These are phyloP conservation scores for Pseudachorutes palmiensis DNA, from an alignment of 1,140 invertebrate species.

Conservation along the genomic window DNA sequence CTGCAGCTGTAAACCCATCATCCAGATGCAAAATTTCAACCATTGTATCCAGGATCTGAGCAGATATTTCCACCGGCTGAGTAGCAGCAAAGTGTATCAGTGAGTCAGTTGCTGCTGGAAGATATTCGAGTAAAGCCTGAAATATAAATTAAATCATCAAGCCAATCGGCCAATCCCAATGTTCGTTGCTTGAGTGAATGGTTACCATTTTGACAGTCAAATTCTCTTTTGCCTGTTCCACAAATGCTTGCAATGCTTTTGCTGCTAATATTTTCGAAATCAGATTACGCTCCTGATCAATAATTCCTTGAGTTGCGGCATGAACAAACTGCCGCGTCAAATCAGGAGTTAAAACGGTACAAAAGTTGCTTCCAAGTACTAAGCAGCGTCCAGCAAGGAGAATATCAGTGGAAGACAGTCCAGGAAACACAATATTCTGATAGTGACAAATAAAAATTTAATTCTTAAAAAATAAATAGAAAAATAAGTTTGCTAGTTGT, in stretches of 20 bases:
- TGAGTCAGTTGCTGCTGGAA: slow-evolving; percentile 48
- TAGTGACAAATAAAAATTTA: slow-evolving; percentile 34
- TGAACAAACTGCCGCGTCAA: slow-evolving; percentile 54
- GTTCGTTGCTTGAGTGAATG: neutral
- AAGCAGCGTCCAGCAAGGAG: slow-evolving; percentile 63
- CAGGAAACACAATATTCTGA: slow-evolving; percentile 50
- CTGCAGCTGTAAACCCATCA: slow-evolving; percentile 56
- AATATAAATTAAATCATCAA: slow-evolving; percentile 33
- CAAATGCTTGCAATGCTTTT: slow-evolving; percentile 33
- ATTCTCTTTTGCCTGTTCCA: slow-evolving; percentile 27
- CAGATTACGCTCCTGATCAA: slow-evolving; percentile 49
- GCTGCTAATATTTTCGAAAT: slow-evolving; percentile 41
- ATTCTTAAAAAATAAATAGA: neutral
- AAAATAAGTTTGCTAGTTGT: slow-evolving; percentile 15
- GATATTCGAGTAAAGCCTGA: slow-evolving; percentile 39
- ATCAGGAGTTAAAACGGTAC: slow-evolving; percentile 51
- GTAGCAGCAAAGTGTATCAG: slow-evolving; percentile 46
- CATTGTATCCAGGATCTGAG: slow-evolving; percentile 59
- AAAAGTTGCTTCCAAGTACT: slow-evolving; percentile 61
- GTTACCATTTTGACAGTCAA: slow-evolving; percentile 25
- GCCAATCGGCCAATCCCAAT: slow-evolving; percentile 5
- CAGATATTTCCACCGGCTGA: slow-evolving; percentile 54
- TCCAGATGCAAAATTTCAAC: slow-evolving; percentile 60
- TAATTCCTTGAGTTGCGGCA: slow-evolving; percentile 55
- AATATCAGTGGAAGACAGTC: slow-evolving; percentile 45